These are phyloP conservation scores for Etheostoma perlongum DNA, from an alignment of 2,797 vertebrate genomes.

Conservation along the genomic window DNA sequence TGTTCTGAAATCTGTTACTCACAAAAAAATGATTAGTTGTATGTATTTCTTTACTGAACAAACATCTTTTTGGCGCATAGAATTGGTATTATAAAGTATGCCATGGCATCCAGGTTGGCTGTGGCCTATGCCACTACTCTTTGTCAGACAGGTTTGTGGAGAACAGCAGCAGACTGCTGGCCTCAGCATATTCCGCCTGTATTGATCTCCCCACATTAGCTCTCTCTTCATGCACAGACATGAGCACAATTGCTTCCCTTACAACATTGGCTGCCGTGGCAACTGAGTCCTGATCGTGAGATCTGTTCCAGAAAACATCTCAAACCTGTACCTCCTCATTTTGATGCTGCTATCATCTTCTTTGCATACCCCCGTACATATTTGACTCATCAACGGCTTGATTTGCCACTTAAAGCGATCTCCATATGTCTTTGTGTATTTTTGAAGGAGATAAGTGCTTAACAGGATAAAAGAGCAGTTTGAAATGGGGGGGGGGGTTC, in stretches of 20 bases:
- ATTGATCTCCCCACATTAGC: constrained; percentile 86
- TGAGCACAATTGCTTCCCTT: constrained; percentile 83
- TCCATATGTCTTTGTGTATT: constrained; percentile 81
- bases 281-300: constrained; percentile 78
- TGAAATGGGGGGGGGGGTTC: constrained; percentile 68
- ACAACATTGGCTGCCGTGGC: constrained; percentile 82
- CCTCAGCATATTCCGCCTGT: constrained; percentile 86
- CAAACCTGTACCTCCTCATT: constrained; percentile 64
- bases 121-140: constrained; percentile 69
- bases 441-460: constrained; percentile 82
- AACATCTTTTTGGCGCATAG: not conserved
- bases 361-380: constrained; percentile 62
- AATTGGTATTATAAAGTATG: constrained; percentile 7
- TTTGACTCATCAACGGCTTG: constrained; percentile 67
- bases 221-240: constrained; percentile 83
- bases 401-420: constrained; percentile 76
- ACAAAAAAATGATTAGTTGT: not conserved
- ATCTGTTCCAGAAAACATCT: constrained; percentile 69
- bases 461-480: constrained; percentile 83
- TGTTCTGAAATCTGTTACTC: not conserved
- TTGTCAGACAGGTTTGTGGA: constrained; percentile 83
- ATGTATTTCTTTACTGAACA: not conserved
- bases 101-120: constrained; percentile 69
- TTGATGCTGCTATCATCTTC: constrained; percentile 48
- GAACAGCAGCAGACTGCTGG: constrained; percentile 82